Evolutionary conservation across 2,888 invertebrate species (phyloP), one percentile per base, ranked within the genome.

Genomic region (Nemotelus pantherinus): DNA sequence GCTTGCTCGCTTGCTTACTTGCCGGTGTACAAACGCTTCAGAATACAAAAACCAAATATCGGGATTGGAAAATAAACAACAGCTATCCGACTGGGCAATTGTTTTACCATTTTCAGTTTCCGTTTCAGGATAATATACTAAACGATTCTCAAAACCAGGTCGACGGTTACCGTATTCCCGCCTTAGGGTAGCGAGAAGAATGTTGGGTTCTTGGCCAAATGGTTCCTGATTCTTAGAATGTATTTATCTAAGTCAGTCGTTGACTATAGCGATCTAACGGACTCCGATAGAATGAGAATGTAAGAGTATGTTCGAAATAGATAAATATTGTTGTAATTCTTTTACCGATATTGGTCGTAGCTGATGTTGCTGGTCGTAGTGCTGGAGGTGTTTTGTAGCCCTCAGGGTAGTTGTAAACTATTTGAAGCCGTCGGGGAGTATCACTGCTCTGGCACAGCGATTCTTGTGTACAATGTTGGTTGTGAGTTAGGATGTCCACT

Each of bases 41-140:
- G 45, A 7, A 44, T 10, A 41, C 6, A 57, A 44, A 25, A 25
- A 25, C 25, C 25, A 25, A 25, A 25, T 1, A 25, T 44, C 7
- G 50, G 50, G 41, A 60, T 60, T 58, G 47, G 63, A 74, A 60
- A 60, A 74, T 74, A 74, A 74, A 74, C 60, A 74, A 63, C 48
- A 60, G 63, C n/a, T 45, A 45, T 60, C 47, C 63, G 63, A n/a
- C 63, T 60, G 74, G 74, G 74, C 74, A 74, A 74, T 74, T 74
- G 74, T 74, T 74, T 74, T 74, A 74, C 74, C 74, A 74, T 50
- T 74, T 74, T 47, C 74, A 74, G 74, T 48, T 74, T 48, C 70
- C 43, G 70, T 70, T 43, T 55, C 53, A 70, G 53, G 53, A 53
- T 70, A 53, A 53, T 53, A 70, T 53, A 70, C 70, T 43, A n/a